Evolutionary conservation across 2,797 vertebrate genomes (phyloP).

Genomic region (Danio jaintianensis): DNA sequence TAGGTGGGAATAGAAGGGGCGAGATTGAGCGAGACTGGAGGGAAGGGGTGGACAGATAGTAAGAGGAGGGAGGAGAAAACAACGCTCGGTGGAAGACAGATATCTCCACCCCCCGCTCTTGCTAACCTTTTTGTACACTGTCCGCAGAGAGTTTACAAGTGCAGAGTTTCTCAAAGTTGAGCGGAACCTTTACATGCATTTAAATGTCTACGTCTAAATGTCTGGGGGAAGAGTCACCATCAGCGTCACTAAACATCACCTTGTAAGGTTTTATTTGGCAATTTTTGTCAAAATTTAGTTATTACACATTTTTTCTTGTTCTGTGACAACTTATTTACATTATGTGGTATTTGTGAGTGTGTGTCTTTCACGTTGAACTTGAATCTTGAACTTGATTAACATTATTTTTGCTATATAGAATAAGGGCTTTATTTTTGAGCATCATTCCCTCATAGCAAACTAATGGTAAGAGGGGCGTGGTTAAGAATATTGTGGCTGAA

Average conservation of each 20-base stretch:
- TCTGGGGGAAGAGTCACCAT: background rate
- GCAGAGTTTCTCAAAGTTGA: background rate
- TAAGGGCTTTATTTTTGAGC: too few species aligned
- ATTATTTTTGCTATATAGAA: too few species aligned
- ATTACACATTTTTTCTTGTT: too few species aligned
- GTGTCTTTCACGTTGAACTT: too few species aligned
- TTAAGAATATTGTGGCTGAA: too few species aligned
- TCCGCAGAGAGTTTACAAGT: conserved; percentile 14
- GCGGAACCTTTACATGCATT: background rate
- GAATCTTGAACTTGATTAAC: too few species aligned
- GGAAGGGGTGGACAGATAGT: conserved; percentile 39
- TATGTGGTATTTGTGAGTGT: too few species aligned
- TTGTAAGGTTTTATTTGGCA: too few species aligned
- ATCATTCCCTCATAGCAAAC: too few species aligned
- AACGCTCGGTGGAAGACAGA: conserved; percentile 31
- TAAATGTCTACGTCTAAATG: background rate
- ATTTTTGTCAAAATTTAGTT: too few species aligned
- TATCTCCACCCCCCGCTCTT: conserved; percentile 37
- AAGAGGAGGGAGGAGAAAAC: conserved; percentile 43
- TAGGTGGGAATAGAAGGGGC: conserved; percentile 52
- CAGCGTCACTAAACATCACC: background rate
- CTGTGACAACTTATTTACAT: too few species aligned
- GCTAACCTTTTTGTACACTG: conserved; percentile 16
- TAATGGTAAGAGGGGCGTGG: too few species aligned
- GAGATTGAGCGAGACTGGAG: conserved; percentile 33